Conservation (phyloP, 2,888 invertebrate species). For the Drosophila austrosaltans region DNA sequence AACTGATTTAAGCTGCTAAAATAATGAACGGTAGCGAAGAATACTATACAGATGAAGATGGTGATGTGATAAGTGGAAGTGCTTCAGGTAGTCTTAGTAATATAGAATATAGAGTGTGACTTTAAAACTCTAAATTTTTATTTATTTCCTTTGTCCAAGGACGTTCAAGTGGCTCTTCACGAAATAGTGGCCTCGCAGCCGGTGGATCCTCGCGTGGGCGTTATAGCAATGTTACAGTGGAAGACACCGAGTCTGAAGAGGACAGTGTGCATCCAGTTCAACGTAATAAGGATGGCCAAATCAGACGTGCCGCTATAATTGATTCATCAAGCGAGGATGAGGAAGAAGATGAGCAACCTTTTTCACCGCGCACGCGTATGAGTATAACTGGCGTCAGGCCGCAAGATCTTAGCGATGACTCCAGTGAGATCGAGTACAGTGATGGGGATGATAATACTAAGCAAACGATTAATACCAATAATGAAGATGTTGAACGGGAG, state of each 20-base stretch:
- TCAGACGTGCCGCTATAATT: constrained; percentile 24
- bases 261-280: constrained; percentile 6
- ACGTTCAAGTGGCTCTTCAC: constrained; percentile 31
- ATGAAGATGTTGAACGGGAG: constrained; percentile 7
- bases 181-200: constrained; percentile 3
- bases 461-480: not conserved
- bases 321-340: constrained; percentile 68
- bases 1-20: not conserved
- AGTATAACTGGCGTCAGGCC: constrained; percentile 82
- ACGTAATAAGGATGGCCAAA: not conserved
- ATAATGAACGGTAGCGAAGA: constrained; percentile 54
- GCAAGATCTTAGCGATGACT: constrained; percentile 67
- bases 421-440: constrained; percentile 79
- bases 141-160: constrained; percentile 26
- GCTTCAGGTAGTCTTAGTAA: constrained; percentile 45
- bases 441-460: constrained; percentile 14
- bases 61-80: constrained; percentile 27
- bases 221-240: constrained; percentile 46
- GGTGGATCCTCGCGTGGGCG: constrained; percentile 4
- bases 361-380: constrained; percentile 82
- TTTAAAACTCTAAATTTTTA: too few relatives aligned
- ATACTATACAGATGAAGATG: constrained; percentile 41
- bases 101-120: too few relatives aligned
- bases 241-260: constrained; percentile 42
- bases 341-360: constrained; percentile 62